Evolutionary conservation across 2,797 vertebrate species (phyloP), one percentile per base, ranked within the genome.

Genomic region (Anableps anableps): DNA sequence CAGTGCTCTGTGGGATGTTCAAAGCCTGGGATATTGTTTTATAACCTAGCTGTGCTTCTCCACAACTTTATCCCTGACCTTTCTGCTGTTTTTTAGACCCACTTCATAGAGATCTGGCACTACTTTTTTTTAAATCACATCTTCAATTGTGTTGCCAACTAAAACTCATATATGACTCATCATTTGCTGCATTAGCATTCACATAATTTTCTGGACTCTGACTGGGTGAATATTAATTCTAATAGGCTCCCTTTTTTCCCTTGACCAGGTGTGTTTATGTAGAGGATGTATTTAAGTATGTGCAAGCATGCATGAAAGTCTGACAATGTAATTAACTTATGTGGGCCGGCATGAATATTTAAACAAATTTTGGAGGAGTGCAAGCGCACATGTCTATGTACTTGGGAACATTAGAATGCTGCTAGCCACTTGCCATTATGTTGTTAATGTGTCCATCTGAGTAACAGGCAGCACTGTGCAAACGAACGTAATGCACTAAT

Each of bases 401-500:
- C 75, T 75, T 26, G 6, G 72, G 19, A 76, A 74, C 48, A 78
- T 85, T 68, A 83, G 74, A 86, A 79, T 80, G 78, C 77, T 74
- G 81, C 77, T 50, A 4, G 77, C 34, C 75, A 76, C 47, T 21
- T 5, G 79, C 81, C 80, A 83, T 86, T 83, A 86, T 73, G 80
- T 74, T 76, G 78, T 87, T 88, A 88, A 90, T 80, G 66, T 86
- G 82, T 81, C 77, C 75, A 0, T 38, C 84, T 80, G 80, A 83
- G 45, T 83, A 86, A 91, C 81, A 82, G 77, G 77, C 79, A 1
- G 51, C 72, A 16, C 73, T 53, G 78, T 64, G 83, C 86, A 76
- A 34, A 77, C 66, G 77, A 83, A 88, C 79, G 76, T 93, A 89
- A 90, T 88, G 85, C 77, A 78, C 80, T 86, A 90, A 89, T 87